Evolutionary conservation across 92 coral and sea anemone species (phyloP), one percentile per base, ranked within the genome.

Genomic region (Phenganax stokvisi): DNA sequence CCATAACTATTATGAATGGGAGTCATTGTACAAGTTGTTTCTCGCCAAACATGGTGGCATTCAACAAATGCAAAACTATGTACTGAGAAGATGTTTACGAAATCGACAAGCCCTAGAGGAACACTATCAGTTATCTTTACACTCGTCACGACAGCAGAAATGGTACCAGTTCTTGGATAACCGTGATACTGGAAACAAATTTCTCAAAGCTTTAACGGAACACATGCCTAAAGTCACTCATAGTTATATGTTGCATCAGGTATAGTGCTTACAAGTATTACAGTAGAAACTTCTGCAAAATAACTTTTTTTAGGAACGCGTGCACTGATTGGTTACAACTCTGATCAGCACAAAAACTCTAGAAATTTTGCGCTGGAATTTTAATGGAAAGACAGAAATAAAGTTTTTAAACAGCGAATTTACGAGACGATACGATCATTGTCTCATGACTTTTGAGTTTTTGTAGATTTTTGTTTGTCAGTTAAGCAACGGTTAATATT

Each of bases 151-250:
- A 80, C 99, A 96, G 82, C 99, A 96, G 86, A 96, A 92, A 74
- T 96, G 99, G 99, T 96, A 96, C 87, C 99, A 92, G 81, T 96
- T 92, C 86, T 86, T 96, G 59, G 99, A 96, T 84, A 93, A 92
- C 80, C 87, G 99, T 56, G 99, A 92, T 81, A 89, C 92, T 52
- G 99, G 99, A 65, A 96, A 96, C 74, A 96, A 96, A 81, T 97
- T 97, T 58, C 89, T 96, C 55, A 96, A 96, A 73, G 99, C 99
- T 51, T 81, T 96, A 57, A 96, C 99, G 66, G 99, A 96, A 67
- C 99, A 96, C 85, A 96, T 96, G 99, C 96, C 96, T 52, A 94
- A 92, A 70, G 97, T 93, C 54, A 96, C 99, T n/a, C 99, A 96
- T 78, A 96, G 97, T 86, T 96, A 96, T 68, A 96, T 96, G 99